Evolutionary conservation across 1,140 invertebrate species (phyloP).

Genomic region (Octopus bimaculoides): DNA sequence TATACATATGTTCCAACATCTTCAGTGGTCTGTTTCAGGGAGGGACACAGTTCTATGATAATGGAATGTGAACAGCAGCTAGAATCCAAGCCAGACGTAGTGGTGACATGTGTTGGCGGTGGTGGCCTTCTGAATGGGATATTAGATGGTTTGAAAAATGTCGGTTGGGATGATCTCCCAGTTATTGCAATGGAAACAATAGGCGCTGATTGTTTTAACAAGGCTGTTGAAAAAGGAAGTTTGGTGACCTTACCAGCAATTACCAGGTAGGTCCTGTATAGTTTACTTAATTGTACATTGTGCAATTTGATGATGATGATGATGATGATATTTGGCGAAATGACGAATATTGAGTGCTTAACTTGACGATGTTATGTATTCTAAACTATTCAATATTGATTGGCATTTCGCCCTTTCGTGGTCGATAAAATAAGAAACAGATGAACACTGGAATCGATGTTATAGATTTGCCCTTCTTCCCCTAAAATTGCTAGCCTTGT

Average conservation of each 20-base stretch:
- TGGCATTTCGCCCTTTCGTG: too few relatives aligned
- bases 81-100: slow-evolving; percentile 52
- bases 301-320: neutral
- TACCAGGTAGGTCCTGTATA: slow-evolving; percentile 51
- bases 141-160: slow-evolving; percentile 47
- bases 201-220: slow-evolving; percentile 59
- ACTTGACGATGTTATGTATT: too few relatives aligned
- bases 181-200: slow-evolving; percentile 62
- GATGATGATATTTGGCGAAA: too few relatives aligned
- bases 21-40: slow-evolving; percentile 45
- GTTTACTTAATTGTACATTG: neutral
- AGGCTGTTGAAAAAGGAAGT: slow-evolving; percentile 54
- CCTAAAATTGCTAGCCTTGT: too few relatives aligned
- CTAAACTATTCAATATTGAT: too few relatives aligned
- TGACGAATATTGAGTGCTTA: too few relatives aligned
- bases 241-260: slow-evolving; percentile 55
- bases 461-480: too few relatives aligned
- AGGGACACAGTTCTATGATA: slow-evolving; percentile 59
- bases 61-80: slow-evolving; percentile 57
- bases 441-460: too few relatives aligned
- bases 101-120: slow-evolving; percentile 59
- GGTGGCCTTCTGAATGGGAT: slow-evolving; percentile 58
- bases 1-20: too few relatives aligned
- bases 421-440: too few relatives aligned
- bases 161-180: slow-evolving; percentile 57